These are phyloP conservation scores for Cichlasoma orientale DNA, from an alignment of 2,797 vertebrate genomes.

Conservation along the genomic window DNA sequence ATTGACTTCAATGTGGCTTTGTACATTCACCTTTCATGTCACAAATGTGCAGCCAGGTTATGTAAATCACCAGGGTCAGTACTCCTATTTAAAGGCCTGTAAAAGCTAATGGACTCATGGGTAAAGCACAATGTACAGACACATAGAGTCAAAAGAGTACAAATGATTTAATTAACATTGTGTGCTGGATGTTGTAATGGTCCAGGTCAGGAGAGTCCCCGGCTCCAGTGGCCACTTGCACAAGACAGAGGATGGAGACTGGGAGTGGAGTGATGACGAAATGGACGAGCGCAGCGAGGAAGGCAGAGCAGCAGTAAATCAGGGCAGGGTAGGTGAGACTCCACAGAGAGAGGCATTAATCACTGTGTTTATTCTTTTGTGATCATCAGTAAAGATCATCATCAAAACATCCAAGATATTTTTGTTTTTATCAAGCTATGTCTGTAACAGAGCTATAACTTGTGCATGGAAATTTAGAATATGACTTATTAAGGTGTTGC, in stretches of 20 bases:
- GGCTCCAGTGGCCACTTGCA: conserved; percentile 97
- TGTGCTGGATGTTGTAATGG: not conserved
- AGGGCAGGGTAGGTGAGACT: conserved; percentile 86
- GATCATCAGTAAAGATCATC: not conserved
- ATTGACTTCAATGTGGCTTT: not conserved
- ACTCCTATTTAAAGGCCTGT: not conserved
- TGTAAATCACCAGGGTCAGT: not conserved
- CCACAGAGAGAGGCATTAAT: not conserved
- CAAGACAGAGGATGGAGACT: conserved; percentile 97
- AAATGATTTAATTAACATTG: not conserved
- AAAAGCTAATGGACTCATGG: conserved; percentile 2
- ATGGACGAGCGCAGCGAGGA: conserved; percentile 95
- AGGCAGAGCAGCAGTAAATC: conserved; percentile 90
- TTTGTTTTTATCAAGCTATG: not conserved
- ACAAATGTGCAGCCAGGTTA: not conserved
- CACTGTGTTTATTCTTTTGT: not conserved
- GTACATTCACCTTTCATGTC: not conserved
- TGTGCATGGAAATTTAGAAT: not conserved
- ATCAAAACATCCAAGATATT: not conserved
- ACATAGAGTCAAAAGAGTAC: not conserved
- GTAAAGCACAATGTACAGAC: conserved; percentile 1
- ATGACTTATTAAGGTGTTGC: conserved; percentile 4
- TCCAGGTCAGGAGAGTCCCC: conserved; percentile 93
- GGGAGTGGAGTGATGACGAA: conserved; percentile 99
- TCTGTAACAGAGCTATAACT: not conserved